These are phyloP conservation scores for Drosophila demipolita DNA, from an alignment of 2,888 invertebrate genomes.

Conservation along the genomic window DNA sequence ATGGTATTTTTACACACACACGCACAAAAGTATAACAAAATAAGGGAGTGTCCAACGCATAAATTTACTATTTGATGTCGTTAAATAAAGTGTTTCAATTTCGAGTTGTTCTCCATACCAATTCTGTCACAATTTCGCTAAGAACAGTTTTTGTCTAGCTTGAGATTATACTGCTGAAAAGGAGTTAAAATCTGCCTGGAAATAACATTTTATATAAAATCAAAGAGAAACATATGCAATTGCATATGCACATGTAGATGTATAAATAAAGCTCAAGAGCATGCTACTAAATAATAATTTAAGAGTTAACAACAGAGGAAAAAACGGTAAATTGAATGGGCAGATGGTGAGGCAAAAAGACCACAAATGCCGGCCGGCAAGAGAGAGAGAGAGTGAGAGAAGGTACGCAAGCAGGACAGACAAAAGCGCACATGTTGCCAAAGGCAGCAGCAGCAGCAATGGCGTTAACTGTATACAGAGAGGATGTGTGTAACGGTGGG, in stretches of 20 bases:
- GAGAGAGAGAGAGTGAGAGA: slow-evolving; percentile 7
- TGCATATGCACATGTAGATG: background rate
- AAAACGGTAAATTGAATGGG: slow-evolving; percentile 35
- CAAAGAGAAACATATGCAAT: background rate
- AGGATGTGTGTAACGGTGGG: background rate
- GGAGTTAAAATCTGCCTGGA: background rate
- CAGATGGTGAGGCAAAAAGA: slow-evolving; percentile 12
- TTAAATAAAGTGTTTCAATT: slow-evolving; percentile 4
- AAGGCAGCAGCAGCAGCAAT: slow-evolving; percentile 46
- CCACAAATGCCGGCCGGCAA: slow-evolving; percentile 23
- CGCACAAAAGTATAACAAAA: slow-evolving; percentile 3
- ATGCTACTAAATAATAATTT: slow-evolving; percentile 17
- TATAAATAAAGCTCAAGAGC: slow-evolving; percentile 36
- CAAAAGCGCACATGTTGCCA: slow-evolving; percentile 66
- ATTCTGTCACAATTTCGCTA: background rate
- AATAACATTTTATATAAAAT: background rate
- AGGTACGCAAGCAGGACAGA: slow-evolving; percentile 7
- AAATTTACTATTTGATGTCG: background rate
- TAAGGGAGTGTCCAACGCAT: background rate
- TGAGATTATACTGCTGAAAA: background rate
- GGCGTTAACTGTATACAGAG: slow-evolving; percentile 16
- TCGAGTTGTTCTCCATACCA: background rate
- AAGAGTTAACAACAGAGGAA: slow-evolving; percentile 11
- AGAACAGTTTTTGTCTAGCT: background rate
- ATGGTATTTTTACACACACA: background rate